Evolutionary conservation across 1,140 invertebrate species (phyloP), one percentile per base, ranked within the genome.

Genomic region (Nasonia longicornis): DNA sequence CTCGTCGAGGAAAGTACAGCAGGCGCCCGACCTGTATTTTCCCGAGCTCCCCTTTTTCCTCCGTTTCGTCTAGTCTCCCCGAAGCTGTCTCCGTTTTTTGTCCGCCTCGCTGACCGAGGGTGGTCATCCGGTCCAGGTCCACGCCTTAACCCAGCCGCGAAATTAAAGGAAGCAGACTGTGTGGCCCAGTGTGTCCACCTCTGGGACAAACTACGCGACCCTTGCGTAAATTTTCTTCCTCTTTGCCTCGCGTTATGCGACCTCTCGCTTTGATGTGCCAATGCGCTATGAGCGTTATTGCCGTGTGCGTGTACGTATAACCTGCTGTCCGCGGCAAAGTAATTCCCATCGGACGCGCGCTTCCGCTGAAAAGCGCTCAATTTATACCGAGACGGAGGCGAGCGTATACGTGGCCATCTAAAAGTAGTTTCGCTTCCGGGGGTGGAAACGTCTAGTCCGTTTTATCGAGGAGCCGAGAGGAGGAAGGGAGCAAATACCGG

Each of bases 81-180:
- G 14, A 12, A 67, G 6, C 20, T 29, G 58, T n/a, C 58, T 67
- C 10, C 31, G 29, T 70, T 20, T 11, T 70, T 70, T 38, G 10
- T 70, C 31, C 31, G 29, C 67, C 11, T 35, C 31, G 26, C 52
- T 22, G 12, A 45, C 58, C 76, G 22, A n/a, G 64, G 26, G 31
- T 71, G 14, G 16, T 3, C 52, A 7, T 20, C 52, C 52, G 52
- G 52, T 58, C 52, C 52, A 76, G 38, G 8, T 42, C 45, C 26
- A 76, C 26, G 26, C 45, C 77, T 80, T 73, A 77, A 83, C 29
- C 69, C 52, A 79, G 70, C 80, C 81, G 82, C 79, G 80, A 85
- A 87, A 87, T 86, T 85, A 84, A 84, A 81, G 83, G 83, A 85
- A 82, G 77, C 73, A 78, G 42, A 74, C 26, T 81, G 84, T 83